Evolutionary conservation across 2,888 invertebrate genomes (phyloP).

Genomic region (Orthosia incerta): DNA sequence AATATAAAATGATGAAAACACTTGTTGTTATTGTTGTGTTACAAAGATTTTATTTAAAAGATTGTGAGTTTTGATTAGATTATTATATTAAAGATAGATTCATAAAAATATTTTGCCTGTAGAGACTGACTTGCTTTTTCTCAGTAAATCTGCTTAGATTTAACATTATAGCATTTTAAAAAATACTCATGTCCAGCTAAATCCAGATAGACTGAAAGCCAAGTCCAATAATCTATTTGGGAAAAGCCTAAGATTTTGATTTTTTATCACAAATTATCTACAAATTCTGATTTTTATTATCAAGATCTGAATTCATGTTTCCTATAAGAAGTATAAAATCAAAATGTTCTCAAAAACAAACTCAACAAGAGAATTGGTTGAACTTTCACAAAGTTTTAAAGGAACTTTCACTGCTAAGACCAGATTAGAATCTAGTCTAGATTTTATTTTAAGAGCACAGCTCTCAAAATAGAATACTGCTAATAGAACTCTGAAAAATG

Average conservation of each 20-base stretch:
- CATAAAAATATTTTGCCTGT: no score
- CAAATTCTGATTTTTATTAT: background rate
- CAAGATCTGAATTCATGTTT: background rate
- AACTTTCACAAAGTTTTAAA: constrained; percentile 52
- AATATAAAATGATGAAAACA: background rate
- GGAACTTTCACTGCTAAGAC: constrained; percentile 45
- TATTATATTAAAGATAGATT: no score
- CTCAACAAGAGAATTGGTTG: constrained; percentile 20
- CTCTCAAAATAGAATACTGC: constrained; percentile 21
- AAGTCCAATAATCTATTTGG: no score
- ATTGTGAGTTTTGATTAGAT: background rate
- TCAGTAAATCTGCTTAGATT: no score
- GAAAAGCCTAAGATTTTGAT: no score
- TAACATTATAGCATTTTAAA: no score
- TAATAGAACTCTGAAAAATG: constrained; percentile 22
- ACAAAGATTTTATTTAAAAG: background rate
- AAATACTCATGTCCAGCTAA: no score
- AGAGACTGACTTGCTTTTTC: no score
- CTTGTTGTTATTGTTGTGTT: background rate
- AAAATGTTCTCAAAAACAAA: constrained; percentile 24
- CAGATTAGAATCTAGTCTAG: constrained; percentile 46
- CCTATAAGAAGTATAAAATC: constrained; percentile 9
- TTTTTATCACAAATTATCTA: no score
- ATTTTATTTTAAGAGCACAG: constrained; percentile 45
- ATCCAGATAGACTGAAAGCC: no score